Conservation (phyloP, 2,113 vertebrate genomes). For the Cygnus buccinator region DNA sequence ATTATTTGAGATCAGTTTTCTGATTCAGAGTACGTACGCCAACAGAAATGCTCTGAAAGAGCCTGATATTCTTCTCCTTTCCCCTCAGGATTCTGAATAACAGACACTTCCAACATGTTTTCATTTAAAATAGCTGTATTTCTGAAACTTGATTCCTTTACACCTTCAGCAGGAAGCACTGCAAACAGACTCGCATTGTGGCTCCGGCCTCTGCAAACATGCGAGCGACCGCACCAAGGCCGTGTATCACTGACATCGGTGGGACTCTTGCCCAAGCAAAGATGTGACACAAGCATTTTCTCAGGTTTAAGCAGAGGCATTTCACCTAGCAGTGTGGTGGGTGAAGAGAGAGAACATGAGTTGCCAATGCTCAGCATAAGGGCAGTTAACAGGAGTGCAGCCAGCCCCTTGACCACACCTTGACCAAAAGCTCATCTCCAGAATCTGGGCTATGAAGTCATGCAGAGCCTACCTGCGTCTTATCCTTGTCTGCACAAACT, state of each 20-base stretch:
- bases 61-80: background rate
- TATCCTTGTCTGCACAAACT: background rate
- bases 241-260: rapidly evolving
- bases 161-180: background rate
- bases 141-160: too few relatives aligned
- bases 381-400: background rate
- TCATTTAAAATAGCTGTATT: background rate
- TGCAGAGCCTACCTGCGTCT: background rate
- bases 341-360: background rate
- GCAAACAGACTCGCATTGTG: too few relatives aligned
- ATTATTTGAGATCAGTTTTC: background rate
- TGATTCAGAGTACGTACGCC: rapidly evolving
- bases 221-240: rapidly evolving
- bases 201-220: background rate
- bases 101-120: background rate
- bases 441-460: background rate
- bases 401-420: background rate
- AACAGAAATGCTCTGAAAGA: background rate
- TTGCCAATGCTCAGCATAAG: background rate
- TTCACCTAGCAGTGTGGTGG: background rate
- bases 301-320: background rate
- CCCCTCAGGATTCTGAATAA: background rate
- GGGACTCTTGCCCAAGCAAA: background rate
- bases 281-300: rapidly evolving
- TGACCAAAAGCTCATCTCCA: background rate